These are phyloP conservation scores for Candidula unifasciata DNA, from an alignment of 2,888 invertebrate species.

Conservation along the genomic window DNA sequence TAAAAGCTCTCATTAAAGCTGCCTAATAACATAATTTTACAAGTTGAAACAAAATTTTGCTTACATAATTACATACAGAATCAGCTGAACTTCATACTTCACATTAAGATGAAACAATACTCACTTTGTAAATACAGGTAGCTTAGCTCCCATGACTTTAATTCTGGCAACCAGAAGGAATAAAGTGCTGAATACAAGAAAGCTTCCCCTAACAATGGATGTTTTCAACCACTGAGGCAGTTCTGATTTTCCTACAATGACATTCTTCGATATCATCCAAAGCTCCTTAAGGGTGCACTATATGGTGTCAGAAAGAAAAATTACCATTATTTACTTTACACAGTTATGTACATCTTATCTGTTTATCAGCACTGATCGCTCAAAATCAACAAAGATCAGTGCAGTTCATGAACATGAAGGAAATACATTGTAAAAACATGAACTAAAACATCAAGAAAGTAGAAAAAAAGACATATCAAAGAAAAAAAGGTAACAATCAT, in stretches of 20 bases:
- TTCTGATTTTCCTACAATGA: constrained; percentile 64
- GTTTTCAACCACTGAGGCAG: constrained; percentile 69
- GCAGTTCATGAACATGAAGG: too few species aligned
- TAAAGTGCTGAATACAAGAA: constrained; percentile 88
- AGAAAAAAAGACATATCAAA: too few species aligned
- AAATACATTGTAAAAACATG: too few species aligned
- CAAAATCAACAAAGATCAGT: too few species aligned
- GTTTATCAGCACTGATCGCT: too few species aligned
- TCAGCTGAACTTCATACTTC: background rate
- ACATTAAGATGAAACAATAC: constrained; percentile 45
- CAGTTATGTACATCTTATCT: too few species aligned
- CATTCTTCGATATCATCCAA: constrained; percentile 60
- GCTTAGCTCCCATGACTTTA: constrained; percentile 96
- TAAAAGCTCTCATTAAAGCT: too few species aligned
- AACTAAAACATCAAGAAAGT: too few species aligned
- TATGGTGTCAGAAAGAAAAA: constrained; percentile 15
- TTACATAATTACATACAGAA: background rate
- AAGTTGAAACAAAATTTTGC: too few species aligned
- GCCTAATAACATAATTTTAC: too few species aligned
- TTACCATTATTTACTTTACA: too few species aligned
- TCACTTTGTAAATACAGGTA: constrained; percentile 94
- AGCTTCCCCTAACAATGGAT: constrained; percentile 83
- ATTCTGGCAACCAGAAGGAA: constrained; percentile 89
- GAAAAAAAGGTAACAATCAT: too few species aligned
- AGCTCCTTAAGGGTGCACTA: constrained; percentile 70